Conservation (phyloP, 2,888 invertebrate species). For the Heliconius aoede region DNA sequence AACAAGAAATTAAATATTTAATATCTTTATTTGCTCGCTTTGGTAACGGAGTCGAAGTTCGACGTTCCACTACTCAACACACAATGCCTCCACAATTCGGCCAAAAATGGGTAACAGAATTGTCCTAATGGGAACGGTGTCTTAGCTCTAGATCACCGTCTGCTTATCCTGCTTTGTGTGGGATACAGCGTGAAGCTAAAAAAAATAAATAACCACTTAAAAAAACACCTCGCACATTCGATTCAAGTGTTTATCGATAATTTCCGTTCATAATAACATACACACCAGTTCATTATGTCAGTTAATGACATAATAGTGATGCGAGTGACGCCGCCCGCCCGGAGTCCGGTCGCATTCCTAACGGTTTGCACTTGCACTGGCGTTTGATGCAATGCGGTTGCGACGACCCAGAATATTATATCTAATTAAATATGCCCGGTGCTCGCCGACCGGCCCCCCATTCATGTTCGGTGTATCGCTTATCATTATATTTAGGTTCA, state of each 20-base stretch:
- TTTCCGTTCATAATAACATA: conserved; percentile 16
- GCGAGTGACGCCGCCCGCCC: conserved; percentile 66
- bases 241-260: conserved; percentile 7
- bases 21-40: too few relatives aligned
- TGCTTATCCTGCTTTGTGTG: too few relatives aligned
- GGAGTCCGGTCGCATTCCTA: conserved; percentile 79
- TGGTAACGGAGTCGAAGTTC: too few relatives aligned
- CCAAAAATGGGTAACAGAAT: too few relatives aligned
- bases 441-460: conserved; percentile 51
- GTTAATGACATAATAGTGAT: conserved; percentile 74
- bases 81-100: too few relatives aligned
- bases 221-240: background rate
- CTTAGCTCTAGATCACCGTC: too few relatives aligned
- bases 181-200: too few relatives aligned
- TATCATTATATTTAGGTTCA: conserved; percentile 43
- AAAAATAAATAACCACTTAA: background rate
- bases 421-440: conserved; percentile 52
- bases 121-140: too few relatives aligned
- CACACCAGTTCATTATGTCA: conserved; percentile 56
- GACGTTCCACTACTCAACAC: too few relatives aligned
- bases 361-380: conserved; percentile 71
- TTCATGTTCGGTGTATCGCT: conserved; percentile 42
- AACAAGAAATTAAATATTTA: too few relatives aligned
- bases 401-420: conserved; percentile 54
- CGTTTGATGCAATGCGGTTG: conserved; percentile 61